phyloP scores from a whole-genome alignment of 2,113 vertebrate species.

The Psilopogon haemacephalus region DNA sequence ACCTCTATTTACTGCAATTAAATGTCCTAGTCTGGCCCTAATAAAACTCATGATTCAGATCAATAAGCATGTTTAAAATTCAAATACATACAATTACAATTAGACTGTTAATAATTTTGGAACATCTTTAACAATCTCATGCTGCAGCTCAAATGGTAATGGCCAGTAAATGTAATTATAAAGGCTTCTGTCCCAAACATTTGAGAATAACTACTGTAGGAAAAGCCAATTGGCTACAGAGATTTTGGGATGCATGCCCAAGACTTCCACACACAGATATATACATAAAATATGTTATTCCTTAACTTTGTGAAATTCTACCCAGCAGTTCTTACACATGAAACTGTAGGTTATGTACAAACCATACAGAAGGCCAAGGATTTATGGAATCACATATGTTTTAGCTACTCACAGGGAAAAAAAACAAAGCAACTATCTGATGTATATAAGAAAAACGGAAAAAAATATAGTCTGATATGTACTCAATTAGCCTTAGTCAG shows the following conservation, averaged over 20 bases:
- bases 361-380: background rate
- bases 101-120: constrained; percentile 31
- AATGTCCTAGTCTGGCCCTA: background rate
- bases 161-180: background rate
- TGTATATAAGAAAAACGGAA: background rate
- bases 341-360: background rate
- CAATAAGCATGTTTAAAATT: constrained; percentile 50
- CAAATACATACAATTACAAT: constrained; percentile 32
- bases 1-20: constrained; percentile 6
- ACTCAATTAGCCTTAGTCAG: background rate
- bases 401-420: background rate
- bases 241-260: background rate
- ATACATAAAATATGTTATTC: background rate
- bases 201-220: background rate
- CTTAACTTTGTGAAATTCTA: background rate
- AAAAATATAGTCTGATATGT: background rate
- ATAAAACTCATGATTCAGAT: constrained; percentile 41
- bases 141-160: background rate
- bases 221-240: background rate
- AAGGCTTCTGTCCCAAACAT: background rate
- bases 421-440: background rate
- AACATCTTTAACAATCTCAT: constrained; percentile 13
- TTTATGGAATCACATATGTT: background rate
- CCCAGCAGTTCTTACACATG: background rate
- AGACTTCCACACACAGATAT: background rate